Base-by-base conservation (phyloP, 2,888 invertebrate genomes). In the Pseudococcus longispinus region DNA sequence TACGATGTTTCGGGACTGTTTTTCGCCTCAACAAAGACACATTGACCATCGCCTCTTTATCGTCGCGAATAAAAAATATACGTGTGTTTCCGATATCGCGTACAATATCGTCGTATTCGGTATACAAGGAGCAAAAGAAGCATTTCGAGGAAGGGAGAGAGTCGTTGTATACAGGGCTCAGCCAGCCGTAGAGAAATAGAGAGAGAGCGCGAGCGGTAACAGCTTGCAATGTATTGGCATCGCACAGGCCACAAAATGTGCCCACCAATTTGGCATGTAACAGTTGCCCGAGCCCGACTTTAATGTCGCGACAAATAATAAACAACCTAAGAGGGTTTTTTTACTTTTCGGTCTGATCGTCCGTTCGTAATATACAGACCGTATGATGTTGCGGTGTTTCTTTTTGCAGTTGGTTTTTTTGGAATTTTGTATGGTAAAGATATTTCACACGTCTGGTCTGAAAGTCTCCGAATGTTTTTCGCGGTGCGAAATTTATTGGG, bases 211-310 rank as follows among this genome's bases (percentile, higher is more conserved):
- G n/a, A 60, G 65, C 65, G 65, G 85, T 85, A 85, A 85, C 85
- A 85, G 85, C 85, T 85, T 85, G 85, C 74, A 37, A 29, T 74
- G 70, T 74, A 42, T 74, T 70, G 85, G 86, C 80, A 74, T 74
- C 86, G 42, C 74, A 26, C 9, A 86, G 74, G 55, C 86, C 86
- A 80, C 86, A 80, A 86, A 86, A 86, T 86, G 86, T 55, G 86
- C 86, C 85, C 77, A 46, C 74, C 44, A 77, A 70, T 77, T 86
- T 77, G 86, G 86, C 65, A 46, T 74, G 86, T 86, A 86, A 86
- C 86, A 86, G 86, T 86, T 86, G 86, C 86, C 86, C 46, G 51
- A 80, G 86, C 86, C 77, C 77, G 74, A 86, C 74, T 86, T 74
- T 85, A 85, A 86, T 86, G 86, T 86, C 86, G 70, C 70, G 77